Conservation (phyloP, 1,140 invertebrate species). For the Cherax destructor region DNA sequence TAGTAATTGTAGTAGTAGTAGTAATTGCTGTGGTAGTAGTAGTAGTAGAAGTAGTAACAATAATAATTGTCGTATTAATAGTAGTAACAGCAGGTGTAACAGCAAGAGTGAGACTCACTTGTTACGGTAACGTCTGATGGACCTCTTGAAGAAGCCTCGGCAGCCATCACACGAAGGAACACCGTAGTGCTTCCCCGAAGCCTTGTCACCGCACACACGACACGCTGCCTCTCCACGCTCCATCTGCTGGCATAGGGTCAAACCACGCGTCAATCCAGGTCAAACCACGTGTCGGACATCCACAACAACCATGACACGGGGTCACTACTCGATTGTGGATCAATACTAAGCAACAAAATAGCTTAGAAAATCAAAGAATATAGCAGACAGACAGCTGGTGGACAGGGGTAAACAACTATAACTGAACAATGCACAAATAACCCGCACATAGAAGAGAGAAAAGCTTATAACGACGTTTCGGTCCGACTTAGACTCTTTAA, state of each 20-base stretch:
- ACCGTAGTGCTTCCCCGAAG: slow-evolving; percentile 94
- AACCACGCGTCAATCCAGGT: background rate
- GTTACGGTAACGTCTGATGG: slow-evolving; percentile 82
- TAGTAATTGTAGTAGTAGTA: background rate
- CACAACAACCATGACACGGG: too few relatives aligned
- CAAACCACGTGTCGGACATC: too few relatives aligned
- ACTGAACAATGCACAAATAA: too few relatives aligned
- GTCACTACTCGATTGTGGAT: too few relatives aligned
- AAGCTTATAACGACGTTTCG: too few relatives aligned
- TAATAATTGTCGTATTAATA: background rate
- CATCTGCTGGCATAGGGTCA: slow-evolving; percentile 19
- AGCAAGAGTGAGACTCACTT: slow-evolving; percentile 48
- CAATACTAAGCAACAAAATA: too few relatives aligned
- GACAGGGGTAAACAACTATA: too few relatives aligned
- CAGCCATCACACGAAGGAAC: slow-evolving; percentile 94
- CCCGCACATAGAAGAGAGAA: too few relatives aligned
- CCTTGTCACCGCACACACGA: slow-evolving; percentile 92
- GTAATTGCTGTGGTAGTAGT: background rate
- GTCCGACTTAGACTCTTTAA: too few relatives aligned
- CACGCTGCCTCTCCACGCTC: slow-evolving; percentile 77
- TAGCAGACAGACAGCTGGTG: too few relatives aligned
- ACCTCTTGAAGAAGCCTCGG: slow-evolving; percentile 93
- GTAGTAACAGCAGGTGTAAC: slow-evolving; percentile 12
- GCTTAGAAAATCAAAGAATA: too few relatives aligned
- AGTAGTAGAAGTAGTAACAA: background rate